phyloP scores from a whole-genome alignment of 2,888 invertebrate genomes.

The Trachelus tabidus region DNA sequence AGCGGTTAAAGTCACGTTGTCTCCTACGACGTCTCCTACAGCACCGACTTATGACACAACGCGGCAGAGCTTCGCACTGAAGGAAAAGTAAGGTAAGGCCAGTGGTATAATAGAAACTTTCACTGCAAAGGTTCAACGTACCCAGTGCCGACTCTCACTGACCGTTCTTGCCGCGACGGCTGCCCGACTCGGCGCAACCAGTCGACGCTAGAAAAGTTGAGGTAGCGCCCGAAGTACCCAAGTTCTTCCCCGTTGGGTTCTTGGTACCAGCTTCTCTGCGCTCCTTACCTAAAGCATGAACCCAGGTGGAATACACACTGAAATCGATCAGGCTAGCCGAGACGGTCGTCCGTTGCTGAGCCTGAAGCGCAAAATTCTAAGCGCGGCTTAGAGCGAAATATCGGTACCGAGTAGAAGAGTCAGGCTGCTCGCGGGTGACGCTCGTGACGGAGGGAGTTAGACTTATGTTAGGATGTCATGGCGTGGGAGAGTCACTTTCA shows the following conservation, averaged over 20 bases:
- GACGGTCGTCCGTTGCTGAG: neutral
- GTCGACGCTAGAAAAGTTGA: neutral
- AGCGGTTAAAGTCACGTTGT: neutral
- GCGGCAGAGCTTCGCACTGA: slow-evolving; percentile 48
- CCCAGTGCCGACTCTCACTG: slow-evolving; percentile 56
- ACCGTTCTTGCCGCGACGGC: slow-evolving; percentile 42
- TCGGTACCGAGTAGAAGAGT: neutral
- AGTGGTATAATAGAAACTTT: slow-evolving; percentile 67
- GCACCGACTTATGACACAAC: slow-evolving; percentile 58
- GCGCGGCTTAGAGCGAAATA: neutral
- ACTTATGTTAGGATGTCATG: slow-evolving; percentile 51
- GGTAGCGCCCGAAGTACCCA: neutral
- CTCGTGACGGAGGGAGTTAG: slow-evolving; percentile 29
- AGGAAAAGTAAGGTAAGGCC: slow-evolving; percentile 66
- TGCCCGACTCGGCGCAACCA: neutral
- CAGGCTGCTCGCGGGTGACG: neutral
- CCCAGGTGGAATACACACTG: neutral
- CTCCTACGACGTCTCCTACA: neutral
- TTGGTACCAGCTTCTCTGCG: neutral
- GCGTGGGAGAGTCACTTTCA: slow-evolving; percentile 64
- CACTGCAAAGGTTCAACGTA: slow-evolving; percentile 65
- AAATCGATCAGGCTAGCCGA: neutral
- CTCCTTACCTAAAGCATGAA: neutral
- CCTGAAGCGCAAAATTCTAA: neutral
- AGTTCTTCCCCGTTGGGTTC: neutral